Evolutionary conservation across 2,113 vertebrate species (phyloP).

Genomic region (Noctilio leporinus): DNA sequence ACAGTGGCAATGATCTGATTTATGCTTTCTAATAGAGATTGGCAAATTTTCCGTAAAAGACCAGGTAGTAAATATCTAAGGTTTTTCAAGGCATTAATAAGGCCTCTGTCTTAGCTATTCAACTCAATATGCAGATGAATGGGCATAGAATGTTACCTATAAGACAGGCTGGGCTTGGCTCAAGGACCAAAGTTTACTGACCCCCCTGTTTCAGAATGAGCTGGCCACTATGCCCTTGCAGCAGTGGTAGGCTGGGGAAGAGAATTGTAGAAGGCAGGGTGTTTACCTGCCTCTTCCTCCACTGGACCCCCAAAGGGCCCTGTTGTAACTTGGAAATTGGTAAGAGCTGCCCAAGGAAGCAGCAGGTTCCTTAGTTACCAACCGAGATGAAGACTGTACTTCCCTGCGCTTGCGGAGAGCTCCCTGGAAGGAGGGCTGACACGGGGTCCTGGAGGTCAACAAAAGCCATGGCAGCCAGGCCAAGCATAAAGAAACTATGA

Average conservation of each 20-base stretch:
- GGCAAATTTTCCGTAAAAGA: neutral
- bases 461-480: neutral
- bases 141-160: accelerated
- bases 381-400: neutral
- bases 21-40: neutral
- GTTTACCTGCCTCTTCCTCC: neutral
- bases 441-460: neutral
- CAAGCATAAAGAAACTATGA: accelerated
- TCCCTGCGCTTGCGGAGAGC: neutral
- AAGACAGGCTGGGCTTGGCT: neutral
- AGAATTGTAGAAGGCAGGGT: neutral
- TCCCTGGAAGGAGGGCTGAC: neutral
- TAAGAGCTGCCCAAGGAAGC: neutral
- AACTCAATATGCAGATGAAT: neutral
- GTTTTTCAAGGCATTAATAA: neutral
- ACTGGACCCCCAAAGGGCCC: accelerated
- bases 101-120: neutral
- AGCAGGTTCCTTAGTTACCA: too few species aligned
- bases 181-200: neutral
- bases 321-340: neutral
- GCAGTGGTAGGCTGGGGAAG: neutral
- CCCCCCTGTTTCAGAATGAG: neutral
- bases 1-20: neutral
- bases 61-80: neutral
- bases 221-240: neutral